Evolutionary conservation across 2,113 vertebrate genomes (phyloP), one percentile per base, ranked within the genome.

Genomic region (Bubo scandiacus): DNA sequence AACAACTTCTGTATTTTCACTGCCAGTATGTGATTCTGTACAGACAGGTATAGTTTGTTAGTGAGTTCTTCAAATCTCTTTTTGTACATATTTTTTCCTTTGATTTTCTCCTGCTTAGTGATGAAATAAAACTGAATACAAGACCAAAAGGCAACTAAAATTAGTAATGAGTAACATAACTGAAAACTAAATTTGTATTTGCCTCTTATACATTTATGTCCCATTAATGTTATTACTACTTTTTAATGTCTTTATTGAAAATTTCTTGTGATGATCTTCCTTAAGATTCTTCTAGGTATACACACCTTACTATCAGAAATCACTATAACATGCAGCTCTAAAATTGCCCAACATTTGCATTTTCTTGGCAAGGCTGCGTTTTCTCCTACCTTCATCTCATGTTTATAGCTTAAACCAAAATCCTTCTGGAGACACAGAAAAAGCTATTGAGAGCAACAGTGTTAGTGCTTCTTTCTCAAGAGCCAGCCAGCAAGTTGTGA

Each of bases 241-340:
- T 66, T 52, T 75, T 23, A 54, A 40, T 26, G 19, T 4, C 1
- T 40, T 30, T 74, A 2, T 1, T 1, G 6, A 47, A 27, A 34
- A 16, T 1, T 9, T 34, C 18, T 77, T 32, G 38, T 1, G 0
- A 25, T 18, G 21, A 15, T 34, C 38, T 54, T 34, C 52, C 42
- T 15, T 30, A 16, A 83, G 9, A 27, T 88, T 82, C 57, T 63
- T 58, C 36, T 42, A 10, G 6, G 17, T 7, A 51, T 4, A n/a
- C 10, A 30, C 12, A 45, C 6, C 11, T 68, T 20, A 15, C 54
- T 25, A 5, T 54, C 19, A 72, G 65, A 83, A 89, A 68, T 59
- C 43, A 38, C 36, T 32, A 7, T 19, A 34, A 65, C 3, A 2
- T 12, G 15, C 38, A 61, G 27, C 49, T 63, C 21, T 82, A 40